phyloP scores from a whole-genome alignment of 2,797 vertebrate species.

The Thalassophryne amazonica region DNA sequence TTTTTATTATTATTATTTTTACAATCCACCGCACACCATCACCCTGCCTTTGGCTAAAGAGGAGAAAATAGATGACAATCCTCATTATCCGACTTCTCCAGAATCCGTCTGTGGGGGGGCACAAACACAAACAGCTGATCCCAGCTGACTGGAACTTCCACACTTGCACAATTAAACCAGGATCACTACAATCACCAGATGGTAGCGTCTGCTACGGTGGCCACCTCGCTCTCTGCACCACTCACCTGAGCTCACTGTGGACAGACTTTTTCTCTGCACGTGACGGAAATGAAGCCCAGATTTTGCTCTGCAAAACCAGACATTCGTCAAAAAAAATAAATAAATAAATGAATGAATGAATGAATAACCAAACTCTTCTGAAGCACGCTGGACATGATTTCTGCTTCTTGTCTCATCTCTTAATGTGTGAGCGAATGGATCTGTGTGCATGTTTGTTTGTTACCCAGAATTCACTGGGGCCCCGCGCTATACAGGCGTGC shows the following conservation, averaged over 20 bases:
- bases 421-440: slow-evolving; percentile 41
- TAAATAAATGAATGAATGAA: neutral
- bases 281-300: slow-evolving; percentile 42
- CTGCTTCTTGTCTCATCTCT: slow-evolving; percentile 49
- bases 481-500: slow-evolving; percentile 54
- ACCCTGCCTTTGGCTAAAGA: slow-evolving; percentile 12
- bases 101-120: slow-evolving; percentile 19
- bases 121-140: slow-evolving; percentile 45
- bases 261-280: slow-evolving; percentile 18
- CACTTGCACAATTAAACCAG: slow-evolving; percentile 56
- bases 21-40: slow-evolving; percentile 46
- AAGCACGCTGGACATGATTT: slow-evolving; percentile 73
- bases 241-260: slow-evolving; percentile 62
- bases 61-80: slow-evolving; percentile 62
- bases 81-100: slow-evolving; percentile 34
- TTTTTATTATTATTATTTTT: slow-evolving; percentile 60
- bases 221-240: slow-evolving; percentile 33
- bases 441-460: slow-evolving; percentile 7
- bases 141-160: slow-evolving; percentile 33
- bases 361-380: slow-evolving; percentile 35
- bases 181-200: slow-evolving; percentile 45
- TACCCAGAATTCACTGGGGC: slow-evolving; percentile 24
- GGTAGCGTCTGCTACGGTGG: slow-evolving; percentile 53
- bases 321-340: slow-evolving; percentile 17
- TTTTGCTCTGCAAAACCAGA: slow-evolving; percentile 44